Evolutionary conservation across 2,888 invertebrate genomes (phyloP).

Genomic region (Allolobophora icterica): DNA sequence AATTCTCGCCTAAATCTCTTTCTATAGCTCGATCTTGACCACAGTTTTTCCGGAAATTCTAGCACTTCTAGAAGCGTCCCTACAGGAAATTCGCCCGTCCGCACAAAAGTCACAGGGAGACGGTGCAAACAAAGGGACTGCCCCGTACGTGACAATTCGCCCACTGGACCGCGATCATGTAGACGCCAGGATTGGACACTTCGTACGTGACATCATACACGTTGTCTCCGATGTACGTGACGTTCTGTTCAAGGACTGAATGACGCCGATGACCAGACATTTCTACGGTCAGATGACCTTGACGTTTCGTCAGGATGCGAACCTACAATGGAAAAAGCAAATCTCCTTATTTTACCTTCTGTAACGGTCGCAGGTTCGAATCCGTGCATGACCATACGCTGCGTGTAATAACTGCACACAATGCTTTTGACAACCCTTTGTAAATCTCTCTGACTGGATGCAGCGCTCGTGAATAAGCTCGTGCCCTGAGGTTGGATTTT

Average conservation of each 20-base stretch:
- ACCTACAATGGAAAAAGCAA: neutral
- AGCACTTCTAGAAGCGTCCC: no score
- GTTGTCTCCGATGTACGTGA: constrained; percentile 25
- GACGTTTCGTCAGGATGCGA: neutral
- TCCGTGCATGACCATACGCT: no score
- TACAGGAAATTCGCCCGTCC: neutral
- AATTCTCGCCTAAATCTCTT: no score
- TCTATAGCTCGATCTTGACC: no score
- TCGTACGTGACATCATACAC: constrained; percentile 22
- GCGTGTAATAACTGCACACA: no score
- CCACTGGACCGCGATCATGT: constrained; percentile 28
- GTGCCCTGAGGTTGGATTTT: no score
- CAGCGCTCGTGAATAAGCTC: no score
- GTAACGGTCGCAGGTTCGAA: neutral
- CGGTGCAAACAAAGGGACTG: constrained; percentile 1
- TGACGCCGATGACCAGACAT: constrained; percentile 20
- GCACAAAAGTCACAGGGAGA: neutral
- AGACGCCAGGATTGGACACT: neutral
- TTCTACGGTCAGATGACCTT: neutral
- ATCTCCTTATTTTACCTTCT: neutral
- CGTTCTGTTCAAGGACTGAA: constrained; percentile 14
- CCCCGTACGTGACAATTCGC: neutral
- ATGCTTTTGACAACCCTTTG: no score
- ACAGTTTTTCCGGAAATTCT: no score
- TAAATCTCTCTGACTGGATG: no score